These are phyloP conservation scores for Drosophila sechellia DNA, from an alignment of 1,140 invertebrate genomes.

Conservation along the genomic window DNA sequence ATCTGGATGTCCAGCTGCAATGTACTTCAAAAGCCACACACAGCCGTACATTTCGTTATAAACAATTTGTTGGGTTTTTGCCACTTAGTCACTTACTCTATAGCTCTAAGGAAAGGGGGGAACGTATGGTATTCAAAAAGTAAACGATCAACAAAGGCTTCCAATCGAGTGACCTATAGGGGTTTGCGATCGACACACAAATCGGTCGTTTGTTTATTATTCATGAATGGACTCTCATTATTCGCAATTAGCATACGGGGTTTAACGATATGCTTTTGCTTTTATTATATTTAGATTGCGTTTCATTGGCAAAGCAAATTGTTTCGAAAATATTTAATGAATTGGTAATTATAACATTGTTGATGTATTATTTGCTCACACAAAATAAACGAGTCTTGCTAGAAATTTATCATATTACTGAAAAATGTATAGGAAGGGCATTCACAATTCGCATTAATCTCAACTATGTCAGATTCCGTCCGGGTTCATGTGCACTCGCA, in stretches of 20 bases:
- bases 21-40: constrained; percentile 17
- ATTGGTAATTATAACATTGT: not conserved
- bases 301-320: not conserved
- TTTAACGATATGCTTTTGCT: constrained; percentile 7
- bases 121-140: constrained; percentile 1
- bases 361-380: not conserved
- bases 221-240: constrained; percentile 49
- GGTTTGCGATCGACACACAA: constrained; percentile 35
- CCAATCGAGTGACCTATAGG: constrained; percentile 37
- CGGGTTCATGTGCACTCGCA: constrained; percentile 61
- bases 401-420: not conserved
- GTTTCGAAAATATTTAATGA: not conserved
- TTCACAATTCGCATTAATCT: constrained; percentile 8
- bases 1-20: constrained; percentile 21
- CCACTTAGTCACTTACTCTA: constrained; percentile 24
- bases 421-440: not conserved
- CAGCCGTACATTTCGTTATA: not conserved
- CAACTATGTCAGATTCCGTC: not conserved
- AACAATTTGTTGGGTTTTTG: constrained; percentile 11
- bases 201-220: constrained; percentile 54
- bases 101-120: not conserved
- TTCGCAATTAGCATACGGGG: constrained; percentile 45
- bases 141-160: constrained; percentile 28
- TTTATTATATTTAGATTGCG: not conserved
- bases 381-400: not conserved